phyloP scores from a whole-genome alignment of 1,140 invertebrate species.

The Brachionus sp. region DNA sequence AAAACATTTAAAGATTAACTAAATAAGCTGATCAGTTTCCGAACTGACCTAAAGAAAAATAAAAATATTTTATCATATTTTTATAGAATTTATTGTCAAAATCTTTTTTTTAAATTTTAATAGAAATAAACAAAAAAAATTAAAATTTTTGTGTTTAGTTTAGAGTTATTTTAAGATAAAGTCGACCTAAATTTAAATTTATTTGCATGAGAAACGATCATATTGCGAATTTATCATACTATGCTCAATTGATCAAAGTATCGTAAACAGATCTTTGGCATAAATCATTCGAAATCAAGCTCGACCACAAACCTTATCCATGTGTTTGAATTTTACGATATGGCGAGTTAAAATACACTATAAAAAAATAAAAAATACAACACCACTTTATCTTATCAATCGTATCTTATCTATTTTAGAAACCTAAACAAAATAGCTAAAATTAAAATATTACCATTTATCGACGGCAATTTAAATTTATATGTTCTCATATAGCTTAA shows the following conservation, averaged over 20 bases:
- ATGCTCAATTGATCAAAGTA: constrained; percentile 8
- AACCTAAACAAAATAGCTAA: constrained; percentile 4
- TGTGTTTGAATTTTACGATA: constrained; percentile 17
- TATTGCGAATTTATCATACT: not conserved
- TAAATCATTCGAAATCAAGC: constrained; percentile 36
- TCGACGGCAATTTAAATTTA: not conserved
- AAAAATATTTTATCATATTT: not conserved
- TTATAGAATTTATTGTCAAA: not conserved
- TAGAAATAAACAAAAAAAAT: not conserved
- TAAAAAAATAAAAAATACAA: not conserved
- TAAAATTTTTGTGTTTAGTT: not conserved
- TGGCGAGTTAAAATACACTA: not conserved
- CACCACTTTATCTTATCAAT: constrained; percentile 25
- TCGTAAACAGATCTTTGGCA: constrained; percentile 2
- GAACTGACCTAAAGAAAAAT: too few species aligned
- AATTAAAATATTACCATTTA: not conserved
- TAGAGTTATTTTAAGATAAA: not conserved
- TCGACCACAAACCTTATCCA: not conserved
- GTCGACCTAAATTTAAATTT: constrained; percentile 4
- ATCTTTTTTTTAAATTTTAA: not conserved
- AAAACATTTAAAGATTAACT: too few species aligned
- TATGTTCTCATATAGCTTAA: not conserved
- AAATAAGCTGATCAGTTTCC: too few species aligned
- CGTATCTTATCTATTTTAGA: constrained; percentile 33
- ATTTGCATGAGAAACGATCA: not conserved